Percentiles rank a stretch among this genome's conserved stretches.
Conservation (phyloP, 2,113 vertebrate genomes). For the Hydrochoerus hydrochaeris region DNA sequence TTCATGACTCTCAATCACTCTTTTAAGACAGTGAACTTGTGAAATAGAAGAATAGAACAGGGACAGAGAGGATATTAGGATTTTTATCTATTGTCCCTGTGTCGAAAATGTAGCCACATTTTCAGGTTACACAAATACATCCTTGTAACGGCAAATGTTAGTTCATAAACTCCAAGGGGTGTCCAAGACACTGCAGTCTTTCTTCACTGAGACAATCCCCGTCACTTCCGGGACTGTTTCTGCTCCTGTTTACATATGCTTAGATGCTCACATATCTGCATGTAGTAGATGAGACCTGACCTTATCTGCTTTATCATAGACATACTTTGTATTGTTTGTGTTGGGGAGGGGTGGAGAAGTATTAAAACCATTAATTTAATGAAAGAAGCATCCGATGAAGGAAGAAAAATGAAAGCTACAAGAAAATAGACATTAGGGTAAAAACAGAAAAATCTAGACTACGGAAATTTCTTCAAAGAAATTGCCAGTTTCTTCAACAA, state of each 20-base stretch:
- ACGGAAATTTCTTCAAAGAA: conserved; percentile 40
- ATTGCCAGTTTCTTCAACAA: background rate
- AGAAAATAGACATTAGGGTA: background rate
- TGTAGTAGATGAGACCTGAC: background rate
- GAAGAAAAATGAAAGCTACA: background rate
- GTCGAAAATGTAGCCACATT: background rate
- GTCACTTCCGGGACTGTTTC: background rate
- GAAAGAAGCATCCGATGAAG: background rate
- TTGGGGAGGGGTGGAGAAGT: background rate
- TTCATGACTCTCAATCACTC: background rate
- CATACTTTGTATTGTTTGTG: background rate
- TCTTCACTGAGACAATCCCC: background rate
- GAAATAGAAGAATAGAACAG: background rate
- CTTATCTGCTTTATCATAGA: background rate
- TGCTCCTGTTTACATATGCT: background rate
- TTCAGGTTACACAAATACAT: background rate
- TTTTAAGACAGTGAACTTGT: background rate
- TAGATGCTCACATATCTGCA: background rate
- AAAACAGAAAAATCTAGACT: background rate
- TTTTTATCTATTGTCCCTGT: background rate
- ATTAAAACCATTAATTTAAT: background rate
- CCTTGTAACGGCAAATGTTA: background rate
- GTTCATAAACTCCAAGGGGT: background rate
- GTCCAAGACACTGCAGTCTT: background rate
- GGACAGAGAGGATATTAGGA: background rate